A percentile compares a stretch with the other conserved stretches of the same genome.
These are phyloP conservation scores for Babyrousa celebensis DNA, from an alignment of 2,797 vertebrate species.

Conservation along the genomic window DNA sequence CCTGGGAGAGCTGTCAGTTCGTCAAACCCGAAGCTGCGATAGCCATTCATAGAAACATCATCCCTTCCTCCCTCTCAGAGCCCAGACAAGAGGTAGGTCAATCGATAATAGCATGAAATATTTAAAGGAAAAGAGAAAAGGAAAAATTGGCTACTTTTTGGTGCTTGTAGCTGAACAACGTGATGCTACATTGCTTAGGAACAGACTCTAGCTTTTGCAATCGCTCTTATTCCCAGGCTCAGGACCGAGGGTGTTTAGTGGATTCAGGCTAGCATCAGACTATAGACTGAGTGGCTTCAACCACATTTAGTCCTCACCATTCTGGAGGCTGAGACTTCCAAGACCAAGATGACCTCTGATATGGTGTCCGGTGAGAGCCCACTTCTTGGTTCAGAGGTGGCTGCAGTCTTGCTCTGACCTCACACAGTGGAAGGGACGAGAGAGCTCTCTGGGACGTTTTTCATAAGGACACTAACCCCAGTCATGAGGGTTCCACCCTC, in stretches of 20 bases:
- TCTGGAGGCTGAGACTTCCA: not conserved
- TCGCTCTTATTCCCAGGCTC: not conserved
- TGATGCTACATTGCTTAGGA: not conserved
- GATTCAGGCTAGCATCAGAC: accelerated
- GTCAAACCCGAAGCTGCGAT: not conserved
- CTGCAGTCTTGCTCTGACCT: not conserved
- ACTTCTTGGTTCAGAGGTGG: not conserved
- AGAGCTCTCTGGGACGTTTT: not conserved
- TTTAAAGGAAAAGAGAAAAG: constrained; percentile 2
- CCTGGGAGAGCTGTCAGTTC: not conserved
- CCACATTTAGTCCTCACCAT: not conserved
- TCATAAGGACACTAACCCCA: not conserved
- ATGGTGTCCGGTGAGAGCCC: not conserved
- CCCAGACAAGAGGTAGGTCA: constrained; percentile 21
- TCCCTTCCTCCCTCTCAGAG: not conserved
- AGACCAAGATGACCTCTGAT: not conserved
- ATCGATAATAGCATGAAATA: not conserved
- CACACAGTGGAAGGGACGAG: not conserved
- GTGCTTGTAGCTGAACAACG: not conserved
- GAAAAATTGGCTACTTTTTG: not conserved
- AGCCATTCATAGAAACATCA: not conserved
- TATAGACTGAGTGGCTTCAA: not conserved
- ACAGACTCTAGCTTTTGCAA: not conserved
- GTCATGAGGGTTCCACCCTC: not conserved
- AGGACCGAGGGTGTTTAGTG: not conserved